These are phyloP conservation scores for Heterodera carotae DNA, from an alignment of 1,140 invertebrate species.

Conservation along the genomic window DNA sequence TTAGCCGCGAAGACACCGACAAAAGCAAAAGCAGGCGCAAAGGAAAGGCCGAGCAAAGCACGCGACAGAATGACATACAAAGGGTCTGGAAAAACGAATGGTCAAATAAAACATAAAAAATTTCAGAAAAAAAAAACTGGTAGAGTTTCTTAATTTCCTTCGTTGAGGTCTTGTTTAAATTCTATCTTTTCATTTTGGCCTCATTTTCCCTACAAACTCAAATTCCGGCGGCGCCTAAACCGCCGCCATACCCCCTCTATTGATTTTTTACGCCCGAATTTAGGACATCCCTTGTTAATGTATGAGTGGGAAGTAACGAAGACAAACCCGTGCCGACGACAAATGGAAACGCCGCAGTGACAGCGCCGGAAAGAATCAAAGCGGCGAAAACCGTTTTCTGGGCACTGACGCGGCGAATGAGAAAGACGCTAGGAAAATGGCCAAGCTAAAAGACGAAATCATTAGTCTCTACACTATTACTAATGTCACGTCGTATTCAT, in stretches of 20 bases:
- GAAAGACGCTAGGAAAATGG: conserved; percentile 29
- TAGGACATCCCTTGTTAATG: no score
- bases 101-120: conserved; percentile 6
- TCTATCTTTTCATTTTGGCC: no score
- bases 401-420: conserved; percentile 30
- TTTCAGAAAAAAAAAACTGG: conserved; percentile 3
- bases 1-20: conserved; percentile 43
- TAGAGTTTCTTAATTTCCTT: no score
- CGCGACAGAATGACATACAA: conserved; percentile 23
- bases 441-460: no score
- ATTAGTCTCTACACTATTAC: no score
- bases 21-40: conserved; percentile 42
- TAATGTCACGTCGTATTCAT: no score
- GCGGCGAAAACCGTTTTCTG: conserved; percentile 24
- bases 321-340: conserved; percentile 8
- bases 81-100: conserved; percentile 1
- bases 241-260: no score
- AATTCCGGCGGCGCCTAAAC: no score
- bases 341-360: conserved; percentile 34
- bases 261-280: no score
- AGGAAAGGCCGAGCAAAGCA: conserved; percentile 37
- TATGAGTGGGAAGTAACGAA: no score
- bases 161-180: no score
- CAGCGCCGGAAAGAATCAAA: conserved; percentile 31
- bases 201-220: no score